Evolutionary conservation across 2,888 invertebrate species (phyloP).

Genomic region (Eulithis testata): DNA sequence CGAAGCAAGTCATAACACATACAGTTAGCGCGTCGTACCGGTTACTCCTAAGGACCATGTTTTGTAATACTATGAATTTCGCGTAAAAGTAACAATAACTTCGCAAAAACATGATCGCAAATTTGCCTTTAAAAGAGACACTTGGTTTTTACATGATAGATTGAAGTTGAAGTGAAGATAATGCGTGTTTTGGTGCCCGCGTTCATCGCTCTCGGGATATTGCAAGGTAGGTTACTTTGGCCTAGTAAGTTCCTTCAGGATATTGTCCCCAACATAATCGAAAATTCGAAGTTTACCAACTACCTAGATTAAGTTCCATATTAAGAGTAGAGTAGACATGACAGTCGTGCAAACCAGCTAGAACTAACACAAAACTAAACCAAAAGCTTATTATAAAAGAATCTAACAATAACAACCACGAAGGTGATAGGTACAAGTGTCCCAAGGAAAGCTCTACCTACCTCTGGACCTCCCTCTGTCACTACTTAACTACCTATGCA

Average conservation of each 20-base stretch:
- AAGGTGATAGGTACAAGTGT: too few species aligned
- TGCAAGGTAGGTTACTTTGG: conserved; percentile 63
- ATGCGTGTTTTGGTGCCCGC: conserved; percentile 47
- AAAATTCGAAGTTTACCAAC: background rate
- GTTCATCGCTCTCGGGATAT: conserved; percentile 59
- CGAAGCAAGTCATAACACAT: conserved; percentile 20
- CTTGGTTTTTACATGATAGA: conserved; percentile 12
- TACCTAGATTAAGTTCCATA: too few species aligned
- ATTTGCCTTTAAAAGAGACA: conserved; percentile 17
- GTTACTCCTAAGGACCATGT: conserved; percentile 25
- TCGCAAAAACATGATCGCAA: conserved; percentile 36
- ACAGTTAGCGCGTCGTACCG: conserved; percentile 12
- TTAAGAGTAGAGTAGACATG: too few species aligned
- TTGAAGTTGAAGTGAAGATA: conserved; percentile 35
- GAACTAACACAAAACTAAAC: too few species aligned
- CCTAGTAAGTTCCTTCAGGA: background rate
- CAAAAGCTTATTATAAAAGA: too few species aligned
- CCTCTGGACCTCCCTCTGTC: too few species aligned
- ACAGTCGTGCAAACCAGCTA: too few species aligned
- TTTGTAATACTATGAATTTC: conserved; percentile 20
- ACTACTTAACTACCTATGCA: too few species aligned
- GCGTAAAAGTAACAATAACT: conserved; percentile 14
- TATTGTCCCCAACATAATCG: background rate
- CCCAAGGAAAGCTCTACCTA: too few species aligned
- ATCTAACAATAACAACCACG: too few species aligned